These are phyloP conservation scores for Gyps fulvus DNA, from an alignment of 2,113 vertebrate genomes.

Conservation along the genomic window DNA sequence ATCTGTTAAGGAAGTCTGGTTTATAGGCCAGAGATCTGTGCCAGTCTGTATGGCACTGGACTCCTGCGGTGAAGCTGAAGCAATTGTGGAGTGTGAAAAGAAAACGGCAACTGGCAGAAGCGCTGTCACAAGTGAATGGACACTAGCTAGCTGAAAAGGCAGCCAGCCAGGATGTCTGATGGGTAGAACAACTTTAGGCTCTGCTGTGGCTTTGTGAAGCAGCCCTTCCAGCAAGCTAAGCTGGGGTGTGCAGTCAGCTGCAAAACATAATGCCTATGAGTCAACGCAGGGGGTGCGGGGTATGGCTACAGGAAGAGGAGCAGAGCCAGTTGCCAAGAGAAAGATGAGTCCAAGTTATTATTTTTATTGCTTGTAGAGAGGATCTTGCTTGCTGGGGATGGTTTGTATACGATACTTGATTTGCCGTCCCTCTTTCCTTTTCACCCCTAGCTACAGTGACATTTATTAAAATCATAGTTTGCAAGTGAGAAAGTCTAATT, in stretches of 20 bases:
- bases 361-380: not conserved
- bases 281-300: not conserved
- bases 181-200: not conserved
- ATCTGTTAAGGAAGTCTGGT: not conserved
- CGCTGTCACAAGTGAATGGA: not conserved
- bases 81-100: not conserved
- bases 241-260: not conserved
- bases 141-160: not conserved
- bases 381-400: not conserved
- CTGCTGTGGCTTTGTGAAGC: conserved; percentile 17
- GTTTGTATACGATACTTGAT: not conserved
- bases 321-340: not conserved
- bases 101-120: not conserved
- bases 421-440: not conserved
- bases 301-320: not conserved
- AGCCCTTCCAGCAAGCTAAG: not conserved
- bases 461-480: not conserved
- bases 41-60: not conserved
- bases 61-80: not conserved
- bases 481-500: not conserved
- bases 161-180: not conserved
- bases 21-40: not conserved
- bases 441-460: not conserved
- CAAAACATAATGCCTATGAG: not conserved
- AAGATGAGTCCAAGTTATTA: not conserved